Evolutionary conservation across 2,797 vertebrate genomes (phyloP), one percentile per base, ranked within the genome.

Genomic region (Fratercula arctica): DNA sequence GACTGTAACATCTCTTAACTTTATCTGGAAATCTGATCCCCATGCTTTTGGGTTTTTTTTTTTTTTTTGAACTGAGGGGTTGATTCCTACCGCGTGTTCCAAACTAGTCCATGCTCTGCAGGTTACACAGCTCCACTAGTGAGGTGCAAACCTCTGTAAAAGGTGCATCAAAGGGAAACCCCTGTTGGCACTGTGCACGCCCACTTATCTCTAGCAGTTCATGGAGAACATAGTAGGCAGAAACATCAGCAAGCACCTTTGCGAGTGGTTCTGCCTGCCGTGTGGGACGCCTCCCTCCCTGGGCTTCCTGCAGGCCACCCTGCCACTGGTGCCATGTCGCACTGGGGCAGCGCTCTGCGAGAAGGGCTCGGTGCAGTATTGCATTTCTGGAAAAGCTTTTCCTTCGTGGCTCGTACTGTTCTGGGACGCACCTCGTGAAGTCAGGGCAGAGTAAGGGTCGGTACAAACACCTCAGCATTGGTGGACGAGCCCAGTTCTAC

Each of bases 381-480:
- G 21, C 1, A 4, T 16, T 72, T 25, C 35, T 50, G 18, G 41
- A n/a, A 41, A 51, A 81, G 20, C 25, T 26, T 45, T 60, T 54
- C 41, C 31, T 61, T 68, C 2, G 2, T 3, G 81, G 21, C n/a
- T 57, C 0, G 0, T 28, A 16, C 9, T 8, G 14, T 63, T 23
- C 61, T 31, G 50, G 59, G 21, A 29, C 4, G 4, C 2, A 26
- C 24, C 21, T 77, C 13, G 7, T 1, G 10, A 50, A 67, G 68
- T 9, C 46, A 50, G 54, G 61, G 50, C 29, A 43, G 23, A 50
- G 25, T 8, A 14, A 24, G 18, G 26, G 25, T 28, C 80, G 35
- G 43, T 21, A 20, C 0, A 0, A 53, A 31, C 31, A 31, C 3
- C 2, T 6, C 11, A 11, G 45, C 1, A 0, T 3, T 41, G 50